Base-by-base conservation (phyloP, 2,888 invertebrate genomes). In the Clitarchus hookeri region DNA sequence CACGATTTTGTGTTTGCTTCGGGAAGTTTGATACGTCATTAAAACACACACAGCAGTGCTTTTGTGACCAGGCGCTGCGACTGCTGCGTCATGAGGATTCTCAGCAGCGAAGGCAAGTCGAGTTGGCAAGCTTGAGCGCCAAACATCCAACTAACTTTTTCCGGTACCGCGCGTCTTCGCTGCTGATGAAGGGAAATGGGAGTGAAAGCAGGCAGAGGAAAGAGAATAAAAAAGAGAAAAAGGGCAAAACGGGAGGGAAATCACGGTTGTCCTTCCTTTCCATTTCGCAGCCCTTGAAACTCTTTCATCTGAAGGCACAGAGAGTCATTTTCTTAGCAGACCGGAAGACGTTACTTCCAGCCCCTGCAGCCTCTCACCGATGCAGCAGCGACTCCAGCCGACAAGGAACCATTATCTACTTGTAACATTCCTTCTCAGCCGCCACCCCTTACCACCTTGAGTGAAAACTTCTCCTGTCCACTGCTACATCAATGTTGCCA, bases 281-380 rank as follows among this genome's bases (percentile, higher is more conserved):
- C 65, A 19, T 65, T 19, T n/a, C 65, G 19, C 6, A 23, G 36
- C 36, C 13, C 82, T 82, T 36, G 82, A 82, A 82, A 82, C 82
- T 82, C 82, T 82, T 82, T 82, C 82, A 82, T 82, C 82, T 82
- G 23, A 36, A 36, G 36, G 36, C 82, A 82, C 82, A n/a, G 19
- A 82, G 23, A 36, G 82, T 82, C 82, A 82, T 82, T 82, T 82
- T 82, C 26, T 82, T 82, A 36, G 36, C 13, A 65, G 65, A 23
- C 65, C n/a, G 65, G 65, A 23, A 2, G 65, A 65, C 65, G 65
- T 65, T 65, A 6, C 65, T 65, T 65, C 65, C 6, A 23, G n/a
- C 65, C 65, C 16, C 12, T 65, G 1, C n/a, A n/a, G 8, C n/a
- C n/a, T 23, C 19, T 6, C 19, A 0, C 65, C n/a, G 0, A 1